These are phyloP conservation scores for Hololepta plana DNA, from an alignment of 2,888 invertebrate species.

Conservation along the genomic window DNA sequence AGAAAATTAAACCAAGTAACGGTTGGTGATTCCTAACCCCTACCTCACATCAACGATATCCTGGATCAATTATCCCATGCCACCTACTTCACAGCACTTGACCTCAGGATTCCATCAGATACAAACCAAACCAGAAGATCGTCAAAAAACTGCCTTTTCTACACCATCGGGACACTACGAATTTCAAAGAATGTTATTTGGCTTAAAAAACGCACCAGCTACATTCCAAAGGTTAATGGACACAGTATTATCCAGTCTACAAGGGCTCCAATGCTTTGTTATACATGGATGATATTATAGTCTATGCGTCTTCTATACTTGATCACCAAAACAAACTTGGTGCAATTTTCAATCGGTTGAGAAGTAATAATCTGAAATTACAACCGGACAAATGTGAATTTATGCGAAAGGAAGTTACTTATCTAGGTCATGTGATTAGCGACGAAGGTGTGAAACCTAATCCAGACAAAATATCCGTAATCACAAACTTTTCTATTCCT, in stretches of 20 bases:
- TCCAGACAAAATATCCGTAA: constrained; percentile 10
- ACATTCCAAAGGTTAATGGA: constrained; percentile 1
- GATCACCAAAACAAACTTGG: not conserved
- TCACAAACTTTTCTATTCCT: constrained; percentile 11
- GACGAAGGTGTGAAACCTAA: constrained; percentile 14
- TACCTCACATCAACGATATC: constrained; percentile 20
- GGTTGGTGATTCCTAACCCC: constrained; percentile 18
- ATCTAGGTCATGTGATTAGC: constrained; percentile 14
- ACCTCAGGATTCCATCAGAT: constrained; percentile 23
- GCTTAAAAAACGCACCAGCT: constrained; percentile 1
- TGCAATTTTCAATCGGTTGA: not conserved
- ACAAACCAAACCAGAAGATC: constrained; percentile 13
- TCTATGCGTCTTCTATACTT: not conserved
- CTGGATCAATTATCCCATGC: constrained; percentile 20
- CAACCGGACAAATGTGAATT: constrained; percentile 15
- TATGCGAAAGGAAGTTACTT: constrained; percentile 11
- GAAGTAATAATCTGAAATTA: constrained; percentile 6
- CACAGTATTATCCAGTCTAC: constrained; percentile 7
- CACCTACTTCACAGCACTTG: constrained; percentile 20
- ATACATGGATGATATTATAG: not conserved
- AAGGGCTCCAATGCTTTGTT: not conserved
- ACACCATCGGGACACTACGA: constrained; percentile 1
- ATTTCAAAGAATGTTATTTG: not conserved
- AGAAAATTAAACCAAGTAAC: constrained; percentile 21
- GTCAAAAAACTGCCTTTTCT: not conserved